These are phyloP conservation scores for Pangasianodon hypophthalmus DNA, from an alignment of 2,113 vertebrate genomes.

Conservation along the genomic window DNA sequence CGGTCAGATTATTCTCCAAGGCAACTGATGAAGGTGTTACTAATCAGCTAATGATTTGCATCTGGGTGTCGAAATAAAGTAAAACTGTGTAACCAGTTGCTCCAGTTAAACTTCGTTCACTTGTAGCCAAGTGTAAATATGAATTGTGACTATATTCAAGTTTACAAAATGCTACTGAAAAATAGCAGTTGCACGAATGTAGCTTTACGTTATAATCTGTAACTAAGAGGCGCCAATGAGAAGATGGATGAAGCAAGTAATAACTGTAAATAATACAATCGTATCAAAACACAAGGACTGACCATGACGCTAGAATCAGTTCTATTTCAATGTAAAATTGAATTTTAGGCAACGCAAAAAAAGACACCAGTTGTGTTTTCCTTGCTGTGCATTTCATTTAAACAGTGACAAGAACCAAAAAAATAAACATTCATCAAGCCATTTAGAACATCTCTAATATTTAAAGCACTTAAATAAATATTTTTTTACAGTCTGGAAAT, in stretches of 20 bases:
- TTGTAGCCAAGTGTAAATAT: neutral
- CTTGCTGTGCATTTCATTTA: conserved; percentile 29
- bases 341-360: no score
- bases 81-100: neutral
- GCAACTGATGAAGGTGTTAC: neutral
- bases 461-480: neutral
- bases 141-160: neutral
- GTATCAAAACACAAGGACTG: neutral
- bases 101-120: neutral
- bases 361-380: neutral
- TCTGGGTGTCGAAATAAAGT: neutral
- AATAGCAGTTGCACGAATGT: neutral
- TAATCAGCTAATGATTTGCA: neutral
- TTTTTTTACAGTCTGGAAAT: neutral
- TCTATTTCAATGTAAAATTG: neutral
- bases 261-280: neutral
- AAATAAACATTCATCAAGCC: neutral
- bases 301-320: neutral
- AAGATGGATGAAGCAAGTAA: no score
- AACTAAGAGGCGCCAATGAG: neutral
- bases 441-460: neutral
- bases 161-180: neutral
- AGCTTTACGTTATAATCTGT: neutral
- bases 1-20: no score
- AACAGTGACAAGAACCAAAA: conserved; percentile 5